A percentile compares a stretch with the other conserved stretches of the same genome.
These are phyloP conservation scores for Micropoecilia bifurca DNA, from an alignment of 2,797 vertebrate species.

Conservation along the genomic window DNA sequence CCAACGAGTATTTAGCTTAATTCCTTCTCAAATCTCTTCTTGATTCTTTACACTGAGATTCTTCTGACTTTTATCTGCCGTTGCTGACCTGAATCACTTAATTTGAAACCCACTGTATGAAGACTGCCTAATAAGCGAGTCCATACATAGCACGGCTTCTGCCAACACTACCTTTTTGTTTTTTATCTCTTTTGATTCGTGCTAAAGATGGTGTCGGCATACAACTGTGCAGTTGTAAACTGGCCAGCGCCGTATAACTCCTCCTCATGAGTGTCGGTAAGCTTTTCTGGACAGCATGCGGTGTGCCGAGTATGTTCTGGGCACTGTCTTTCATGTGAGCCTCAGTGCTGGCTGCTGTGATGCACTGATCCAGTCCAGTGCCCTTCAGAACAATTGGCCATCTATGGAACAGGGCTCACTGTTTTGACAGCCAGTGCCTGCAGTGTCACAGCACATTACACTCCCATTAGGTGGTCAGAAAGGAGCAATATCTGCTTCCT, in stretches of 20 bases:
- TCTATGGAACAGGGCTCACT: slow-evolving; percentile 58
- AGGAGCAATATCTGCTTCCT: slow-evolving; percentile 58
- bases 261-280: slow-evolving; percentile 9
- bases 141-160: slow-evolving; percentile 12
- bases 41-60: not conserved
- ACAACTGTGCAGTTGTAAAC: slow-evolving; percentile 8
- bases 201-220: not conserved
- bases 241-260: slow-evolving; percentile 26
- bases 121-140: slow-evolving; percentile 18
- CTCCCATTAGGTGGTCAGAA: slow-evolving; percentile 69
- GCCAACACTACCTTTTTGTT: not conserved
- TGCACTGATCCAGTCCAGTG: slow-evolving; percentile 73
- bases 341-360: slow-evolving; percentile 52
- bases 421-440: slow-evolving; percentile 78
- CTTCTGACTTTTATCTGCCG: not conserved
- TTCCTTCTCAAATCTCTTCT: not conserved
- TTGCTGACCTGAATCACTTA: not conserved
- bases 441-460: slow-evolving; percentile 75
- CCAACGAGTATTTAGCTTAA: not conserved
- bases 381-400: slow-evolving; percentile 74
- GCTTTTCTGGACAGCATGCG: slow-evolving; percentile 23
- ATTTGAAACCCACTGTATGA: not conserved
- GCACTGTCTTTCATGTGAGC: slow-evolving; percentile 38
- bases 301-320: slow-evolving; percentile 33
- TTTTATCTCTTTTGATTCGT: not conserved